A percentile compares a stretch with the other conserved stretches of the same genome.
These are phyloP conservation scores for Phainopepla nitens DNA, from an alignment of 2,113 vertebrate genomes.

Conservation along the genomic window DNA sequence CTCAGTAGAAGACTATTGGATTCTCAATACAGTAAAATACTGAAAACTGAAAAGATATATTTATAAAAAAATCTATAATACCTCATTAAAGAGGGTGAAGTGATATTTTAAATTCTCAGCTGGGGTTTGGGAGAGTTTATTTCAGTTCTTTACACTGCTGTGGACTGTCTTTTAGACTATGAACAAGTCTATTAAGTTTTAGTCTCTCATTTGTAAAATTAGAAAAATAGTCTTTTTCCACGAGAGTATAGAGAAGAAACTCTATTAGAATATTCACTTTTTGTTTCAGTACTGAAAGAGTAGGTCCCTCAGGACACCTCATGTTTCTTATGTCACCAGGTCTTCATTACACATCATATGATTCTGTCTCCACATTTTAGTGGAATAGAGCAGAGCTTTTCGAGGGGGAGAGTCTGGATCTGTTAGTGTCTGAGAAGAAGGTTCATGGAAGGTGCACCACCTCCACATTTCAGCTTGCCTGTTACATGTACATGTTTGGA, in stretches of 20 bases:
- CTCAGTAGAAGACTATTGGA: not conserved
- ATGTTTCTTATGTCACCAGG: not conserved
- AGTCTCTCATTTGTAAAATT: not conserved
- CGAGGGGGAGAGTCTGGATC: not conserved
- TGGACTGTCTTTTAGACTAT: not conserved
- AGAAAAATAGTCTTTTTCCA: not conserved
- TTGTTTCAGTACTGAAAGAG: not conserved
- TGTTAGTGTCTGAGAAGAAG: not conserved
- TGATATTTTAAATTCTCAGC: not conserved
- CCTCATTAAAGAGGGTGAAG: not conserved
- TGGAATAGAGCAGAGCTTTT: not conserved
- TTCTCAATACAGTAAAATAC: not conserved
- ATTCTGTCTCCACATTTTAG: not conserved
- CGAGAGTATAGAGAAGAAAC: not conserved
- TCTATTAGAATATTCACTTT: not conserved
- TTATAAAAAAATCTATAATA: not conserved
- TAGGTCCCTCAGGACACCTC: accelerated
- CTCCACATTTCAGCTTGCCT: not conserved
- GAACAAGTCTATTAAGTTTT: not conserved
- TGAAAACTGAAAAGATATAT: not conserved
- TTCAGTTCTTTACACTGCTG: not conserved
- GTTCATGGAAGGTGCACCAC: not conserved
- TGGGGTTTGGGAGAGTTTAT: not conserved
- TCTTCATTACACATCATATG: not conserved
- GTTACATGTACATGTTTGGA: not conserved